Conservation (phyloP, 2,113 vertebrate species). For the Etia nguti region DNA sequence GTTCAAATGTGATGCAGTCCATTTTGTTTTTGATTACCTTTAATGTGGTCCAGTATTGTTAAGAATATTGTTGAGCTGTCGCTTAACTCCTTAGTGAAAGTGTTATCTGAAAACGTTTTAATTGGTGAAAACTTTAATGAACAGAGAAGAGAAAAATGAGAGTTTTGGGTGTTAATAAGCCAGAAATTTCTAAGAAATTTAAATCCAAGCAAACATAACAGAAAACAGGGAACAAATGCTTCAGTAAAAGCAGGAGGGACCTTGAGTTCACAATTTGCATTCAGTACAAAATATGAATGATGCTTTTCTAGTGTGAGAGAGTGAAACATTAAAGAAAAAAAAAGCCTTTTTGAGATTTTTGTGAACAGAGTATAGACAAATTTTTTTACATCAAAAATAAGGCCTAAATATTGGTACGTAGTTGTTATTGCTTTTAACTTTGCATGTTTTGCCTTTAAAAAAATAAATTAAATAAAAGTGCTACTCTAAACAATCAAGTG, state of each 20-base stretch:
- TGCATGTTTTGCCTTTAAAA: not conserved
- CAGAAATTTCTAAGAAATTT: not conserved
- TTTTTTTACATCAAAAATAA: not conserved
- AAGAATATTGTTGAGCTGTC: not conserved
- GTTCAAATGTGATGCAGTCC: not conserved
- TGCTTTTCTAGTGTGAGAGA: not conserved
- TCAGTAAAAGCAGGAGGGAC: not conserved
- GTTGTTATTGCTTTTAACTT: not conserved
- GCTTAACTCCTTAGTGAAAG: not conserved
- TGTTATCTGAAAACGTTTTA: not conserved
- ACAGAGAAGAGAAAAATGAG: accelerated
- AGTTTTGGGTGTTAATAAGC: not conserved
- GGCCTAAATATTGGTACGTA: not conserved
- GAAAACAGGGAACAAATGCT: not conserved
- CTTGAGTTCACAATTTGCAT: not conserved
- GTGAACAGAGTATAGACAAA: not conserved
- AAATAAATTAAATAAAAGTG: not conserved
- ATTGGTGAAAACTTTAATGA: not conserved
- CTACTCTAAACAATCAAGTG: not conserved
- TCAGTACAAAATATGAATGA: not conserved
- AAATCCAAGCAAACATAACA: not conserved
- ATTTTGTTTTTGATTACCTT: not conserved
- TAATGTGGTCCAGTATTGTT: not conserved
- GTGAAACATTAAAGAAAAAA: not conserved
- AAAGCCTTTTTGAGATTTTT: not conserved